These are phyloP conservation scores for Acanthosepion lycidas DNA, from an alignment of 2,888 invertebrate species.

Conservation along the genomic window DNA sequence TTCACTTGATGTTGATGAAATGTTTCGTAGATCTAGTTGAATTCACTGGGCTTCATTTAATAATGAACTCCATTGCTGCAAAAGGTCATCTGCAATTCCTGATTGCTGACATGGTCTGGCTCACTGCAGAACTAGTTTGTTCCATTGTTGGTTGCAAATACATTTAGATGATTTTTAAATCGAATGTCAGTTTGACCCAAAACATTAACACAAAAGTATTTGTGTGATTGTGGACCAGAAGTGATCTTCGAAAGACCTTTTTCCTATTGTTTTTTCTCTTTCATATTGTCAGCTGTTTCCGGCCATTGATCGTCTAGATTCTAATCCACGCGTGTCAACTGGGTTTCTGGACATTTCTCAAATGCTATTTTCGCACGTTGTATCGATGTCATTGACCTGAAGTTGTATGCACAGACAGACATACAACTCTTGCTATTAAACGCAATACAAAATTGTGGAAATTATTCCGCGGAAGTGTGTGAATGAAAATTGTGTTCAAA, in stretches of 20 bases:
- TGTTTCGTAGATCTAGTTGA: conserved; percentile 96
- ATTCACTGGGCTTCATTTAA: conserved; percentile 90
- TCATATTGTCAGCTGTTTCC: conserved; percentile 81
- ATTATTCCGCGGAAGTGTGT: background rate
- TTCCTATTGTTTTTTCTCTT: conserved; percentile 84
- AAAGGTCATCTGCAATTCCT: conserved; percentile 97
- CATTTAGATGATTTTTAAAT: conserved; percentile 93
- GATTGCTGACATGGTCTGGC: conserved; percentile 97
- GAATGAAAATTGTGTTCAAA: background rate
- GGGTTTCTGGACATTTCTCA: conserved; percentile 72
- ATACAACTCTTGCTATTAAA: conserved; percentile 68
- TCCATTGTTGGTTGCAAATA: conserved; percentile 96
- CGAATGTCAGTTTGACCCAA: conserved; percentile 92
- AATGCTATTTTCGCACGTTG: conserved; percentile 70
- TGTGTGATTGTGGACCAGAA: conserved; percentile 92
- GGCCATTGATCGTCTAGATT: conserved; percentile 83
- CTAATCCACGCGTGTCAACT: conserved; percentile 72
- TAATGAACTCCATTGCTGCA: conserved; percentile 92
- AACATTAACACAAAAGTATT: conserved; percentile 89
- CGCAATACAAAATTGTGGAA: background rate
- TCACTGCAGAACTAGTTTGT: conserved; percentile 95
- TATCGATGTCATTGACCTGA: conserved; percentile 68
- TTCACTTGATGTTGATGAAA: conserved; percentile 80
- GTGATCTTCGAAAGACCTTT: conserved; percentile 86
- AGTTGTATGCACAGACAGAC: conserved; percentile 70